A percentile compares a stretch with the other conserved stretches of the same genome.
phyloP scores from a whole-genome alignment of 2,113 vertebrate species.

The Malurus melanocephalus region DNA sequence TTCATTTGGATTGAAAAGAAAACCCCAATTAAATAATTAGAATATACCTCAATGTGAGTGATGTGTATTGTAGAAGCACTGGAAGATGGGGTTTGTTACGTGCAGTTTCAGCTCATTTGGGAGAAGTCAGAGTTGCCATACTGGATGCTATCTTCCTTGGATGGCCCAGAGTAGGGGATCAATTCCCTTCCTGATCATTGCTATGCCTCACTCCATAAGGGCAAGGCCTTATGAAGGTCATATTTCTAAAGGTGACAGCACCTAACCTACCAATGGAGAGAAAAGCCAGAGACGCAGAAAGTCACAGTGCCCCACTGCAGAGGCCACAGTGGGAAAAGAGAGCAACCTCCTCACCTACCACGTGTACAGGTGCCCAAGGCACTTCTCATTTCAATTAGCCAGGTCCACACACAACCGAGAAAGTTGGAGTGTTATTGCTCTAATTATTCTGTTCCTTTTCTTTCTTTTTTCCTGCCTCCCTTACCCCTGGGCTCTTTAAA shows the following conservation, averaged over 20 bases:
- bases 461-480: conserved; percentile 30
- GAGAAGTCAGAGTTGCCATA: background rate
- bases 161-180: background rate
- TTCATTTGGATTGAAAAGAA: background rate
- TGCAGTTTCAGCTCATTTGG: background rate
- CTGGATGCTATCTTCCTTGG: background rate
- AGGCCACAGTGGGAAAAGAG: background rate
- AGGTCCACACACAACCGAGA: background rate
- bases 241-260: background rate
- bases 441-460: conserved; percentile 26
- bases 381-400: background rate
- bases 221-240: background rate
- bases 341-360: background rate
- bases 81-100: background rate
- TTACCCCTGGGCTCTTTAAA: conserved; percentile 40
- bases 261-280: background rate
- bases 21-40: fast-evolving
- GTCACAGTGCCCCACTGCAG: background rate
- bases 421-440: conserved; percentile 3
- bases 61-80: background rate
- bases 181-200: background rate
- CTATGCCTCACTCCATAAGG: background rate
- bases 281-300: background rate
- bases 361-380: background rate
- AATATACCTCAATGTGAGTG: background rate